phyloP scores from a whole-genome alignment of 2,888 invertebrate genomes.

The Thymelicus acteon region DNA sequence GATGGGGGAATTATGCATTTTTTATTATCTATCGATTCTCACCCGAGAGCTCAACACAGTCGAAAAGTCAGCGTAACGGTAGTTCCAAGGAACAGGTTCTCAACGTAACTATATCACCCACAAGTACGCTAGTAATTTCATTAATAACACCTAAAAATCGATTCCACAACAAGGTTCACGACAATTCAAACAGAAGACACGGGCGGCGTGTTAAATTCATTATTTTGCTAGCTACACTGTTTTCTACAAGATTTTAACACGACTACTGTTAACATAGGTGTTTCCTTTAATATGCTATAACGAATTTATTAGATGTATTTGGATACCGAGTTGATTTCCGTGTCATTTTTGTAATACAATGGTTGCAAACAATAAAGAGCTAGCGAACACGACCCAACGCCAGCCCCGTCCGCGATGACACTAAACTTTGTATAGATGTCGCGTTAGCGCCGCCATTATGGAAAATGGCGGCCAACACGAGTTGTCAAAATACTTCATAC shows the following conservation, averaged over 20 bases:
- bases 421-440: conserved; percentile 79
- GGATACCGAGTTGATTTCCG: conserved; percentile 58
- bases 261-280: conserved; percentile 47
- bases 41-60: conserved; percentile 52
- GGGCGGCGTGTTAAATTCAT: conserved; percentile 77
- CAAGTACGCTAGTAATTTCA: conserved; percentile 81
- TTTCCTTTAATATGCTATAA: conserved; percentile 49
- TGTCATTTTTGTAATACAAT: conserved; percentile 75
- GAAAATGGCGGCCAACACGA: conserved; percentile 76
- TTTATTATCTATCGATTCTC: conserved; percentile 81
- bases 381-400: conserved; percentile 58
- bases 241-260: conserved; percentile 45
- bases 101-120: conserved; percentile 69
- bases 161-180: conserved; percentile 78
- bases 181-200: conserved; percentile 78
- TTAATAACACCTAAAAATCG: conserved; percentile 85
- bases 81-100: conserved; percentile 60
- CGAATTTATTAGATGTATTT: conserved; percentile 51
- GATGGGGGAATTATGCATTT: conserved; percentile 81
- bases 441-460: conserved; percentile 72
- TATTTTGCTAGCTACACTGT: conserved; percentile 69
- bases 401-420: conserved; percentile 74
- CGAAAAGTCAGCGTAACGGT: conserved; percentile 53
- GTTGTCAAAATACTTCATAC: conserved; percentile 62
- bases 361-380: conserved; percentile 72